A percentile compares a stretch with the other conserved stretches of the same genome.
These are phyloP conservation scores for Microtus pennsylvanicus DNA, from an alignment of 2,113 vertebrate species.

Conservation along the genomic window DNA sequence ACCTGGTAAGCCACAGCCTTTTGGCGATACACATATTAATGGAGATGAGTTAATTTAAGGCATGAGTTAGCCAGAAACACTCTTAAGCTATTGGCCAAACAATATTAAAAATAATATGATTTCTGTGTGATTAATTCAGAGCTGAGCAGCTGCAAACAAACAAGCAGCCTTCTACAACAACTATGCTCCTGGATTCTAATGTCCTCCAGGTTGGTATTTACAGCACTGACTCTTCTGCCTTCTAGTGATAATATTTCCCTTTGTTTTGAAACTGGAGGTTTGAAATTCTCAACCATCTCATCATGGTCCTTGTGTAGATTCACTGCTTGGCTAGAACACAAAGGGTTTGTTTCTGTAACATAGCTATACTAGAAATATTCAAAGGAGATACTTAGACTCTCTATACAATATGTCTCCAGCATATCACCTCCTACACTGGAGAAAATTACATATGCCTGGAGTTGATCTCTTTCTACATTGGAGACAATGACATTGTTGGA, in stretches of 20 bases:
- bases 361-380: not conserved
- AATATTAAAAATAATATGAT: too few relatives aligned
- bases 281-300: not conserved
- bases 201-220: not conserved
- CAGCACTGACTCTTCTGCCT: not conserved
- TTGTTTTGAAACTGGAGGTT: too few relatives aligned
- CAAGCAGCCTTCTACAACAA: too few relatives aligned
- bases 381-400: not conserved
- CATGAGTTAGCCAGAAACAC: too few relatives aligned
- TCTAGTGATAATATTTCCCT: not conserved
- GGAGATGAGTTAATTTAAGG: too few relatives aligned
- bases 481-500: fast-evolving
- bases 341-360: not conserved
- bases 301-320: not conserved
- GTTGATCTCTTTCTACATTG: fast-evolving
- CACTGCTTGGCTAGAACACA: not conserved
- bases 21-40: too few relatives aligned
- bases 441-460: fast-evolving
- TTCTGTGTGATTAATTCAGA: too few relatives aligned
- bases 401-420: not conserved
- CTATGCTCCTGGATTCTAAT: not conserved
- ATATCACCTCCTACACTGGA: fast-evolving
- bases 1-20: too few relatives aligned
- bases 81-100: too few relatives aligned
- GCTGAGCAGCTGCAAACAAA: too few relatives aligned